Evolutionary conservation across 2,797 vertebrate genomes (phyloP).

Genomic region (Mastacembelus armatus): DNA sequence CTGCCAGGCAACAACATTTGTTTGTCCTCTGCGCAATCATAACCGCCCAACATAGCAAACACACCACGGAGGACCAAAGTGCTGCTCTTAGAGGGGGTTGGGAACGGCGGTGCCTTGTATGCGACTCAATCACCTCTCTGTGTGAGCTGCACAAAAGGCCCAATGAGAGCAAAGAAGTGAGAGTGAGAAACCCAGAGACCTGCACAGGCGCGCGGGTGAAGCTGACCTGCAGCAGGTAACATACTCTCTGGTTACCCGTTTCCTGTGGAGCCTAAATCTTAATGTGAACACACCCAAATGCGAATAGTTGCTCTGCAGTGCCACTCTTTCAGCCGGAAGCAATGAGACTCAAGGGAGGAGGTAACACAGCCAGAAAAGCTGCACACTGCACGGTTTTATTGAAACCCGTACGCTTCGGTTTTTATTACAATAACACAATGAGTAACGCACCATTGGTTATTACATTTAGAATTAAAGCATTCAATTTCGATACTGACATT

Average conservation of each 20-base stretch:
- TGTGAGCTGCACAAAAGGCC: slow-evolving; percentile 76
- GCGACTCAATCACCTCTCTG: slow-evolving; percentile 80
- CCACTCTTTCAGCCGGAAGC: slow-evolving; percentile 44
- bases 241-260: slow-evolving; percentile 75
- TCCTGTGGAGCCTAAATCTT: slow-evolving; percentile 64
- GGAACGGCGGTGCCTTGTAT: slow-evolving; percentile 67
- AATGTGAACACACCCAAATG: slow-evolving; percentile 53
- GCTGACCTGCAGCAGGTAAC: slow-evolving; percentile 73
- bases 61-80: slow-evolving; percentile 52
- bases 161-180: slow-evolving; percentile 76
- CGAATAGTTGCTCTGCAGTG: slow-evolving; percentile 37
- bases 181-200: slow-evolving; percentile 43
- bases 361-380: slow-evolving; percentile 16
- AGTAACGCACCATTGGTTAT: slow-evolving; percentile 1
- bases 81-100: slow-evolving; percentile 66
- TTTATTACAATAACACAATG: slow-evolving; percentile 25
- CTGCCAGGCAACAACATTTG: slow-evolving; percentile 81
- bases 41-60: slow-evolving; percentile 58
- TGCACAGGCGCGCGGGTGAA: slow-evolving; percentile 48
- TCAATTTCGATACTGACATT: slow-evolving; percentile 8
- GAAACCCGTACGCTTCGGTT: slow-evolving; percentile 11
- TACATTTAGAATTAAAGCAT: slow-evolving; percentile 1
- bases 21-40: slow-evolving; percentile 76
- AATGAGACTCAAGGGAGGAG: slow-evolving; percentile 37
- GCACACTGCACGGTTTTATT: slow-evolving; percentile 22